A percentile compares a stretch with the other conserved stretches of the same genome.
Evolutionary conservation across 2,888 invertebrate genomes (phyloP).

Genomic region (Leistus spinibarbis): DNA sequence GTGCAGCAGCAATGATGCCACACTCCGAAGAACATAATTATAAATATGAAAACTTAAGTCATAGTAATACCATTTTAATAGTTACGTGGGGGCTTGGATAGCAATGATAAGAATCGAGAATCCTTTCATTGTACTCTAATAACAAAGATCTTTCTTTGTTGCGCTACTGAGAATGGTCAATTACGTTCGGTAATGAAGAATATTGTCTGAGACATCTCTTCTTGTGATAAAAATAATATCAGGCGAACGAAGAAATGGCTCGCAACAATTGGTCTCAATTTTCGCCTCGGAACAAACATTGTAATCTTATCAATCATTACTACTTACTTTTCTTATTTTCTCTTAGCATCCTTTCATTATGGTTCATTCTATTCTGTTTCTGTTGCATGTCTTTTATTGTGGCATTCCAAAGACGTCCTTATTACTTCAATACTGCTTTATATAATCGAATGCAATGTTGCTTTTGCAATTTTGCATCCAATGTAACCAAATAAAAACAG

Average conservation of each 20-base stretch:
- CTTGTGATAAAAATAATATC: background rate
- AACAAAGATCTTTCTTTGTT: background rate
- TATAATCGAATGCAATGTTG: too few species aligned
- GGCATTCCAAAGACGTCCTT: too few species aligned
- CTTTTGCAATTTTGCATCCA: too few species aligned
- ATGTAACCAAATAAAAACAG: too few species aligned
- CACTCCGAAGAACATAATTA: background rate
- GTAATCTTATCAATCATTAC: slow-evolving; percentile 6
- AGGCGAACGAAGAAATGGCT: background rate
- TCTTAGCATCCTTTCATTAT: slow-evolving; percentile 7
- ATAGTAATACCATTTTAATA: background rate
- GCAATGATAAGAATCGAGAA: background rate
- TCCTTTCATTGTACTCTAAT: background rate
- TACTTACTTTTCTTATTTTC: background rate
- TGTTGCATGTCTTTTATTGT: background rate
- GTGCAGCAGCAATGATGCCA: background rate
- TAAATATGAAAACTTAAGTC: background rate
- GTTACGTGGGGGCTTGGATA: background rate
- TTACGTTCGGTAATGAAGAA: background rate
- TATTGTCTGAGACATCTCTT: background rate
- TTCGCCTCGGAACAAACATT: background rate
- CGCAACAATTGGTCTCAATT: background rate
- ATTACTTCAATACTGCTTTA: too few species aligned
- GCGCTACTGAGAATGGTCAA: background rate
- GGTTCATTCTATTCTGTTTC: slow-evolving; percentile 8